These are phyloP conservation scores for Neomorphus geoffroyi DNA, from an alignment of 2,797 vertebrate genomes.

Conservation along the genomic window DNA sequence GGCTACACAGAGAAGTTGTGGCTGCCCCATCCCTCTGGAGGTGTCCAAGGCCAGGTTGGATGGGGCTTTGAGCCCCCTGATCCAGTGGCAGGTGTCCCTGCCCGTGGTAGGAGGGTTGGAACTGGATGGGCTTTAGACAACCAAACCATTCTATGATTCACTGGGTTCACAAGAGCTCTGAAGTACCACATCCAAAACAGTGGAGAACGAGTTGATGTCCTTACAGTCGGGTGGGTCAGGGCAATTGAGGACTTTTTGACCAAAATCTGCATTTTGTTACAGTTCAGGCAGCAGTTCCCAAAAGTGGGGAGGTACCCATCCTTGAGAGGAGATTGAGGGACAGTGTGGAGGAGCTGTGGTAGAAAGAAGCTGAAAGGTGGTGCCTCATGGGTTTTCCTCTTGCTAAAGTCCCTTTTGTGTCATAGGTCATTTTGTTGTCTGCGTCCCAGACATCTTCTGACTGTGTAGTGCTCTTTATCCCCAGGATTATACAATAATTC, in stretches of 20 bases:
- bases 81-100: too few species aligned
- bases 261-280: neutral
- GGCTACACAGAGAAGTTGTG: too few species aligned
- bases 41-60: too few species aligned
- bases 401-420: constrained; percentile 30
- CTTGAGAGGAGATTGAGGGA: neutral
- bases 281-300: neutral
- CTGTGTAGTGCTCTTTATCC: neutral
- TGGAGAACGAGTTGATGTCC: neutral
- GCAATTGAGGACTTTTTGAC: neutral
- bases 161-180: neutral
- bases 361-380: neutral
- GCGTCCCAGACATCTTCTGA: neutral
- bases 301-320: neutral
- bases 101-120: too few species aligned
- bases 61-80: too few species aligned
- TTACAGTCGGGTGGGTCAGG: neutral
- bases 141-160: too few species aligned
- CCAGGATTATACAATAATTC: neutral
- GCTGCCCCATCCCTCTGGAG: too few species aligned
- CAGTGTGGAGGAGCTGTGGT: neutral
- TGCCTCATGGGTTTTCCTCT: neutral
- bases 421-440: constrained; percentile 12
- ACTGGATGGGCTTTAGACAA: too few species aligned
- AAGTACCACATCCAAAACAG: neutral